A percentile compares a stretch with the other conserved stretches of the same genome.
Conservation (phyloP, 2,888 invertebrate species). For the Elysia crispata region DNA sequence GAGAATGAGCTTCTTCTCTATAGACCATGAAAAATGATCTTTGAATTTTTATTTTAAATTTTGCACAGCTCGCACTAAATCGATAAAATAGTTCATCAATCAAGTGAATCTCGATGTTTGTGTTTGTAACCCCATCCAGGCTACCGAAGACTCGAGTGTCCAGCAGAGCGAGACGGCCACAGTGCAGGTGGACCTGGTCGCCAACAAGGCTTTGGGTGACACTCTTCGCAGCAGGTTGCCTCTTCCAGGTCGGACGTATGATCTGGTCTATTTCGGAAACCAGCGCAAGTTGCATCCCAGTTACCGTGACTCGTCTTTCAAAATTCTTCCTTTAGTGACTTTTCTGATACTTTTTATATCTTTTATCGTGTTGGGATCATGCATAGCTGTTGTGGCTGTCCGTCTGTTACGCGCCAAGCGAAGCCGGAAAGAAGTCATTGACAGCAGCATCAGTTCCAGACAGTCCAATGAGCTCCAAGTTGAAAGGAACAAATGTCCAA, state of each 20-base stretch:
- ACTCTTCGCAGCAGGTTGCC: too few species aligned
- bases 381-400: conserved; percentile 16
- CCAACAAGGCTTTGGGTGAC: neutral
- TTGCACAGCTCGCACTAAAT: too few species aligned
- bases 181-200: conserved; percentile 25
- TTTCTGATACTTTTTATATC: conserved; percentile 20
- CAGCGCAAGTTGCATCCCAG: too few species aligned
- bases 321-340: neutral
- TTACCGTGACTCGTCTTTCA: neutral
- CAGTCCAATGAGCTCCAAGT: neutral
- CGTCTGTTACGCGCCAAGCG: neutral
- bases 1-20: too few species aligned
- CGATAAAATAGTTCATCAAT: too few species aligned
- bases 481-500: neutral
- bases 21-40: too few species aligned
- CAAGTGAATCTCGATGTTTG: too few species aligned
- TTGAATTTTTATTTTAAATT: too few species aligned
- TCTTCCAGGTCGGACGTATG: too few species aligned
- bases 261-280: neutral
- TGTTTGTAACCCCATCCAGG: neutral
- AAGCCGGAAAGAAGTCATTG: too few species aligned
- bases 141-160: conserved; percentile 11
- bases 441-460: neutral
- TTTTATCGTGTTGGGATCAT: conserved; percentile 27
- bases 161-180: conserved; percentile 20